These are phyloP conservation scores for Ciconia stormi DNA, from an alignment of 2,113 vertebrate genomes.

Conservation along the genomic window DNA sequence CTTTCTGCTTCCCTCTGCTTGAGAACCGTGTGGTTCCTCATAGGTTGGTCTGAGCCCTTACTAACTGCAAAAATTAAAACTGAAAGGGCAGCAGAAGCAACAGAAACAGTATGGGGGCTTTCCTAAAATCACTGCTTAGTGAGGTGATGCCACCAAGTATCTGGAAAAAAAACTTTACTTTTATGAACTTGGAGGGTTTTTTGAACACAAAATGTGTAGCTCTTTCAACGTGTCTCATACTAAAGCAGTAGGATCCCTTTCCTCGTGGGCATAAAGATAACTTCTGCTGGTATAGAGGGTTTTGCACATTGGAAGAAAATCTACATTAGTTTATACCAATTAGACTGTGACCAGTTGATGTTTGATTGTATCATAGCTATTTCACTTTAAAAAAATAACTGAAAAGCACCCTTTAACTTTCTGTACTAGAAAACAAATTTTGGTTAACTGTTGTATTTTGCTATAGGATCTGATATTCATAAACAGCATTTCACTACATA, in stretches of 20 bases:
- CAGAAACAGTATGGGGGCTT: background rate
- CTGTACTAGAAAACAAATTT: background rate
- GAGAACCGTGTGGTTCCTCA: background rate
- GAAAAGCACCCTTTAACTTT: background rate
- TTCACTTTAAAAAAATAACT: background rate
- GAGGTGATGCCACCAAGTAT: rapidly evolving
- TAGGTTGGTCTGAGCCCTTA: background rate
- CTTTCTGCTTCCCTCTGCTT: background rate
- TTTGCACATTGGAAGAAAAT: background rate
- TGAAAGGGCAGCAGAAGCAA: background rate
- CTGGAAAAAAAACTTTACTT: background rate
- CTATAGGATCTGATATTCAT: background rate
- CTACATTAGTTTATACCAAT: background rate
- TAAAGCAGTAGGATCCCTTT: background rate
- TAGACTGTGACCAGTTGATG: background rate
- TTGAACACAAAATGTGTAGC: background rate
- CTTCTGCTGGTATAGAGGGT: background rate
- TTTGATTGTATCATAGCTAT: background rate
- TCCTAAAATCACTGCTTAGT: background rate
- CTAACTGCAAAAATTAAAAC: background rate
- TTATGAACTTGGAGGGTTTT: background rate
- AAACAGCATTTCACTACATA: background rate
- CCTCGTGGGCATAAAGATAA: background rate
- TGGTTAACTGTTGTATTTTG: background rate
- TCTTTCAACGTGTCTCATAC: background rate